Percentiles rank a stretch among this genome's conserved stretches.
These are phyloP conservation scores for Melinaea menophilus DNA, from an alignment of 2,888 invertebrate genomes.

Conservation along the genomic window DNA sequence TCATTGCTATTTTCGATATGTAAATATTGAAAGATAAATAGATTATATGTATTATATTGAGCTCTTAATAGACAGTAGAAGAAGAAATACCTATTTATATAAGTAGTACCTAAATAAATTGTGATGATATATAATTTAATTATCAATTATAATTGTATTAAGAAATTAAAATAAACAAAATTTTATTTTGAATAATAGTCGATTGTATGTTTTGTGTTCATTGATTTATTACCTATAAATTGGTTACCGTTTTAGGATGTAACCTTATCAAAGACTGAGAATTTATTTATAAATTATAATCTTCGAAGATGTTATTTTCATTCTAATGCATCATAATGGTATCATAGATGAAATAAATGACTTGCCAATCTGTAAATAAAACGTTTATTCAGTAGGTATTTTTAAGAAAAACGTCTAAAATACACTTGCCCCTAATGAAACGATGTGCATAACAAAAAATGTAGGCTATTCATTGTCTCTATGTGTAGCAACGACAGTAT, in stretches of 20 bases:
- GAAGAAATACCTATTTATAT: slow-evolving; percentile 31
- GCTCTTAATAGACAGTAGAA: slow-evolving; percentile 6
- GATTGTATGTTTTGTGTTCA: slow-evolving; percentile 9
- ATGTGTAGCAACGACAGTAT: slow-evolving; percentile 22
- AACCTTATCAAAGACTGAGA: slow-evolving; percentile 67
- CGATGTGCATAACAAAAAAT: slow-evolving; percentile 18
- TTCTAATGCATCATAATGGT: slow-evolving; percentile 7
- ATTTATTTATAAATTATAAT: slow-evolving; percentile 32
- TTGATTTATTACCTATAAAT: slow-evolving; percentile 23
- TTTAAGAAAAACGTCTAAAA: slow-evolving; percentile 9
- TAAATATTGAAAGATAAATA: background rate
- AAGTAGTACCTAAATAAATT: slow-evolving; percentile 34
- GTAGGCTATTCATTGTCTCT: slow-evolving; percentile 21
- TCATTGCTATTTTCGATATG: background rate
- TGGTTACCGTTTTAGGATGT: slow-evolving; percentile 45
- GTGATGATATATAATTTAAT: slow-evolving; percentile 32
- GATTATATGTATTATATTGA: slow-evolving; percentile 1
- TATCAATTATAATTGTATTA: background rate
- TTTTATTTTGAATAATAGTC: slow-evolving; percentile 9
- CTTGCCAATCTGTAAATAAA: slow-evolving; percentile 3
- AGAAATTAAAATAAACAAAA: slow-evolving; percentile 9
- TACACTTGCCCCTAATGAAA: slow-evolving; percentile 6
- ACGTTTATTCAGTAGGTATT: slow-evolving; percentile 4
- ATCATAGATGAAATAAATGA: background rate
- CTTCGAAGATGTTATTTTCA: slow-evolving; percentile 20